Base-by-base conservation (phyloP, 2,797 vertebrate species). In the Ceryle rudis region DNA sequence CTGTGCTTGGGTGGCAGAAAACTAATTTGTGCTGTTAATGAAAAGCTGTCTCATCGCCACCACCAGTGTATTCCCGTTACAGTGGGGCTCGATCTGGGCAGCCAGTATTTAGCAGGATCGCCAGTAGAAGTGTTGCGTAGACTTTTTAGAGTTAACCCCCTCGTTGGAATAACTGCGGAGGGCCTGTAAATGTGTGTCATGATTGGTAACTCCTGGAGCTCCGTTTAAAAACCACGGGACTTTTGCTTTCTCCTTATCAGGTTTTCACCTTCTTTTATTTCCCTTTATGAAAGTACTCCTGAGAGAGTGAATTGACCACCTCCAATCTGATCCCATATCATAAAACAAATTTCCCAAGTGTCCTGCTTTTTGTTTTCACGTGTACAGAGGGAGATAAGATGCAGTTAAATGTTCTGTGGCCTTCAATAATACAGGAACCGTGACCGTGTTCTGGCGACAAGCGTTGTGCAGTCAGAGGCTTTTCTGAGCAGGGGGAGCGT, bases 321-420 rank as follows among this genome's bases (percentile, higher is more conserved):
- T 96, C 86, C 23, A 61, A 52, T 89, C 79, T 51, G 89, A 61
- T 91, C 41, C 66, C 83, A 47, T 96, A 82, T 93, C 95, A 65
- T 86, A 83, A 94, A 94, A 73, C 65, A 91, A 70, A 96, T 91
- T 95, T 96, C 96, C 96, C 89, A 97, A 97, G 97, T 97, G 97
- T 97, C 97, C 95, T 98, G 96, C 93, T 86, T 97, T 95, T 94
- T 89, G 89, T 89, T 97, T 95, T 81, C 81, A 42, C 81, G 28
- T 62, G 69, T 95, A 93, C 58, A 74, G 93, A 95, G 86, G 95
- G 83, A 92, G 92, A 84, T 83, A 84, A 92, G 87, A 67, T 57
- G 89, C 89, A 91, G 94, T 93, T 94, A 91, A 96, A 96, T 90
- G 95, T 97, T 98, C 95, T 96, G 98, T 98, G 98, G 97, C 98